Evolutionary conservation across 2,113 vertebrate genomes (phyloP), one percentile per base, ranked within the genome.

Genomic region (Xenopus borealis): DNA sequence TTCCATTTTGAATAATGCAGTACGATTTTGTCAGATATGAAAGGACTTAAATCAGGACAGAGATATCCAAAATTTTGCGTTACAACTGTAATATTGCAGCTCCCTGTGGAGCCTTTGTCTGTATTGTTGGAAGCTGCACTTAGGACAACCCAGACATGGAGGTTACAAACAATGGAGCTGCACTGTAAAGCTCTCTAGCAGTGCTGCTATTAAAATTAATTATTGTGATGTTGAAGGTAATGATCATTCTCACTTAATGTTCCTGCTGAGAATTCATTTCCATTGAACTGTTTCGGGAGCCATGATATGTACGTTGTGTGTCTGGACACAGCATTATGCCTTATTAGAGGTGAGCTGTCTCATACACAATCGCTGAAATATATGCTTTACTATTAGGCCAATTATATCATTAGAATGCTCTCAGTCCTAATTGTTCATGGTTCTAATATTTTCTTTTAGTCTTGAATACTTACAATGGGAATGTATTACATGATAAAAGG

Each of bases 191-290:
- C 33, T 6, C 3, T 40, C 33, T 40, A 23, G 10, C 65, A n/a
- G 16, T 50, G 59, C 18, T n/a, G 14, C n/a, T 19, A 55, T 55
- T 63, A 69, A 30, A 44, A 44, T 75, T 53, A 76, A 76, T 69
- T 63, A 47, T 52, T 16, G 30, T 20, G 46, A 57, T 69, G 30
- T 63, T 52, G 4, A 23, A 27, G 55, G 57, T 66, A 57, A 76
- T 47, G 13, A 69, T 69, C 67, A 55, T 76, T 69, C 18, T 70
- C 20, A 20, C 64, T 63, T 69, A 76, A 63, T 76, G 67, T 65
- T 77, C 61, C 74, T 44, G 66, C 18, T 44, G 59, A 63, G 74
- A 64, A 47, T 62, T 44, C 58, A 70, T 70, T 77, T 64, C 12
- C 72, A 73, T 73, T n/a, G 11, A 16, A 58, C 64, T 27, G 23